Conservation (phyloP, 2,797 vertebrate species). For the Schizothorax lantsangensis region DNA sequence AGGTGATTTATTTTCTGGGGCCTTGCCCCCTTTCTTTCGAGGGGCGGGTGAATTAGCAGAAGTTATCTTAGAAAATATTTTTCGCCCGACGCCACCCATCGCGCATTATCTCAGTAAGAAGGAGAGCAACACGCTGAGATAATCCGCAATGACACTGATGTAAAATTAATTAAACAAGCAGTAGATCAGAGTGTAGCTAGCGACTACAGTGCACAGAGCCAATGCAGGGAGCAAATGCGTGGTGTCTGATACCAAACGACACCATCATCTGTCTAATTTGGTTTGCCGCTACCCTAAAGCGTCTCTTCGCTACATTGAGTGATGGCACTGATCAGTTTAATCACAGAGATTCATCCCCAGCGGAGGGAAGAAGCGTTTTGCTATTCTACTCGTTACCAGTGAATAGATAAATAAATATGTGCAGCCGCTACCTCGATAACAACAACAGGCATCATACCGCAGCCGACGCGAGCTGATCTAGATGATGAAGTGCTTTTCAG, state of each 20-base stretch:
- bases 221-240: slow-evolving; percentile 16
- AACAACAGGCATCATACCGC: slow-evolving; percentile 56
- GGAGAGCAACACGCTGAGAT: slow-evolving; percentile 69
- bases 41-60: slow-evolving; percentile 69
- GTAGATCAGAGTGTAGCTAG: slow-evolving; percentile 43
- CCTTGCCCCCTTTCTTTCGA: slow-evolving; percentile 55
- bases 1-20: slow-evolving; percentile 65
- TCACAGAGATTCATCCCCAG: slow-evolving; percentile 55
- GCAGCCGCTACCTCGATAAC: slow-evolving; percentile 49
- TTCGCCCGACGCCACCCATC: slow-evolving; percentile 70
- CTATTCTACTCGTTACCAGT: slow-evolving; percentile 58
- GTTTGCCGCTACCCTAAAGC: slow-evolving; percentile 60
- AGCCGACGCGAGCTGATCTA: slow-evolving; percentile 40
- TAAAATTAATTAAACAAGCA: slow-evolving; percentile 75
- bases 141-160: slow-evolving; percentile 74
- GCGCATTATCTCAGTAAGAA: slow-evolving; percentile 67
- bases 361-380: slow-evolving; percentile 49
- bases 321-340: slow-evolving; percentile 63
- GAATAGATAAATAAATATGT: slow-evolving; percentile 60
- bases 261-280: slow-evolving; percentile 56
- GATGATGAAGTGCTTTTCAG: slow-evolving; percentile 60
- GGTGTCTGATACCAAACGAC: slow-evolving; percentile 48
- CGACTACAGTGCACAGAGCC: slow-evolving; percentile 14
- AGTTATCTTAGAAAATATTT: slow-evolving; percentile 71
- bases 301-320: slow-evolving; percentile 54